These are phyloP conservation scores for Hippocampus mohnikei DNA, from an alignment of 2,113 vertebrate genomes.

Conservation along the genomic window DNA sequence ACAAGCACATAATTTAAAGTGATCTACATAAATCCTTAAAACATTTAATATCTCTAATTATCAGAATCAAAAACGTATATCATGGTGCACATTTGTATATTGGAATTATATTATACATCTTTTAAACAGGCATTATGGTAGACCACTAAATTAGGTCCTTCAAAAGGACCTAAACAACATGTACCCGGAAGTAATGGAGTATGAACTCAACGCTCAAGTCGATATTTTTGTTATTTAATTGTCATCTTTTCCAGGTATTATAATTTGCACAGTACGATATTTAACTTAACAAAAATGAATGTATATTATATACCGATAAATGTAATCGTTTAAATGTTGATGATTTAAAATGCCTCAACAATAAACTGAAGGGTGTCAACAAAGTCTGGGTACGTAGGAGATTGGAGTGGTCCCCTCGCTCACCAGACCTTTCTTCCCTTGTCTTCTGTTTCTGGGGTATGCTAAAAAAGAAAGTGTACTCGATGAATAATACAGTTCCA, in stretches of 20 bases:
- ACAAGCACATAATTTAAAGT: neutral
- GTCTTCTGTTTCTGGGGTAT: too few species aligned
- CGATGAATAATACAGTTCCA: too few species aligned
- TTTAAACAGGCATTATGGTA: conserved; percentile 36
- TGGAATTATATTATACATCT: neutral
- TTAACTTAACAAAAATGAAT: fast-evolving
- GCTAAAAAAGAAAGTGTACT: too few species aligned
- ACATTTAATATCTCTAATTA: too few species aligned
- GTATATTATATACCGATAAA: neutral
- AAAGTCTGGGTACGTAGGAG: too few species aligned
- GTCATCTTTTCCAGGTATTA: conserved; percentile 48
- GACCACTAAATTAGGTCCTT: conserved; percentile 13
- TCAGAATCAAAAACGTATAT: neutral
- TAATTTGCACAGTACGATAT: neutral
- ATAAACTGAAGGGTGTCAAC: too few species aligned
- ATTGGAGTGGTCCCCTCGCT: too few species aligned
- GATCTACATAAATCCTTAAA: neutral
- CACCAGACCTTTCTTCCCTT: too few species aligned
- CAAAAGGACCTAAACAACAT: conserved; percentile 53
- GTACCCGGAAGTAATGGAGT: conserved; percentile 44
- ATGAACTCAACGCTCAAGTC: conserved; percentile 59
- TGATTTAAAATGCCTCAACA: neutral
- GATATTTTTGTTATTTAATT: conserved; percentile 16
- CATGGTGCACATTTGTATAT: fast-evolving
- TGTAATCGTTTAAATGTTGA: too few species aligned